These are phyloP conservation scores for Poecilia picta DNA, from an alignment of 2,797 vertebrate species.

Conservation along the genomic window DNA sequence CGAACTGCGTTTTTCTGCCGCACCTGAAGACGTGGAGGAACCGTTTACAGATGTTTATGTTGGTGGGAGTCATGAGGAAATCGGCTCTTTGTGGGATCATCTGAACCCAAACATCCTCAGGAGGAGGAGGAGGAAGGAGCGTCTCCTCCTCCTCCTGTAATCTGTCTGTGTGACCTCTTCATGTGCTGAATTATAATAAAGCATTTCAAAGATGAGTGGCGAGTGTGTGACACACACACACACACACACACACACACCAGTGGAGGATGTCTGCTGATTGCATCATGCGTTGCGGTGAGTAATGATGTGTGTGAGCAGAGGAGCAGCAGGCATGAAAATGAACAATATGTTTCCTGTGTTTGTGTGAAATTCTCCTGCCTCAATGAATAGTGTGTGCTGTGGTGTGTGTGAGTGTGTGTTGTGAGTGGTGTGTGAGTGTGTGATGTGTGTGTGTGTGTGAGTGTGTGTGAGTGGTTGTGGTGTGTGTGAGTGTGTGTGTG, in stretches of 20 bases:
- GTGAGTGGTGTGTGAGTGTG: conserved; percentile 7
- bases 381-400: conserved; percentile 51
- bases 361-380: conserved; percentile 51
- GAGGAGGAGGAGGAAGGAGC: background rate
- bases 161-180: conserved; percentile 63
- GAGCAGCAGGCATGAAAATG: conserved; percentile 40
- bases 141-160: conserved; percentile 32
- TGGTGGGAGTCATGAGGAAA: conserved; percentile 30
- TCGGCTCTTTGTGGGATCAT: conserved; percentile 21
- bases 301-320: conserved; percentile 24
- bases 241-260: conserved; percentile 3
- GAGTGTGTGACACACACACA: conserved; percentile 16
- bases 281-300: conserved; percentile 47
- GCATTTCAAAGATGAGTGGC: conserved; percentile 54
- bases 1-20: background rate
- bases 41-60: background rate
- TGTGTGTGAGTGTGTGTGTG: too few species aligned
- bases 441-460: background rate
- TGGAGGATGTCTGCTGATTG: conserved; percentile 60
- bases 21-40: conserved; percentile 37
- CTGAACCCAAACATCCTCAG: conserved; percentile 26
- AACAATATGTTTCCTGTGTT: conserved; percentile 60
- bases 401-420: background rate
- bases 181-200: conserved; percentile 72
- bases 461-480: too few species aligned